Base-by-base conservation (phyloP, 2,888 invertebrate genomes). In the Microchrysa polita region DNA sequence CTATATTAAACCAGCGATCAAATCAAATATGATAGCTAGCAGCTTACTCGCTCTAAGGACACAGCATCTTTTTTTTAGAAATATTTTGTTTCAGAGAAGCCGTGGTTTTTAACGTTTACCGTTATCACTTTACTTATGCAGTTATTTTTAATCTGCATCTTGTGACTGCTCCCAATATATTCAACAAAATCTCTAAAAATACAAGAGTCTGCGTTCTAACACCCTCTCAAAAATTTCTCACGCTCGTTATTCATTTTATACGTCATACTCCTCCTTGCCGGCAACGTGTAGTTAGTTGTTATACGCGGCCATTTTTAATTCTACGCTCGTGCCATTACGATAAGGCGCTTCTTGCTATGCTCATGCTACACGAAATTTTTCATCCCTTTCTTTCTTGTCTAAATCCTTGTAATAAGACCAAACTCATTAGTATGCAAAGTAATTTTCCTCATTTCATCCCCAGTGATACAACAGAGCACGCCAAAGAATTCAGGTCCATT, bases 361-460 rank as follows among this genome's bases (percentile, higher is more conserved):
- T n/a, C n/a, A n/a, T n/a, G n/a, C n/a, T n/a, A n/a, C n/a, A n/a
- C n/a, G 7, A 10, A 55, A 69, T 40, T 57, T 48, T 69, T 57
- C 69, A 69, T 69, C 69, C 69, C 42, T 69, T 69, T 34, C n/a
- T 34, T 69, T 67, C 48, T 55, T 67, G 18, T 34, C 55, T 27
- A 69, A 69, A 23, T 42, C 69, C 57, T 69, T 69, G 69, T 69
- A 69, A 69, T 57, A 69, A 69, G 69, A 69, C 69, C 57, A 69
- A 67, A 69, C 69, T 69, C 69, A 69, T 69, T 69, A 69, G 69
- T 69, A 69, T 69, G 69, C 69, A 69, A 55, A 57, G 69, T 69
- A 69, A 69, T 69, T 69, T 69, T 69, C 69, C 57, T 69, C 69
- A 69, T 69, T 69, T 69, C 69, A 69, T 69, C 69, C 27, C 57